Conservation (phyloP, 2,888 invertebrate genomes). For the Timema podura region DNA sequence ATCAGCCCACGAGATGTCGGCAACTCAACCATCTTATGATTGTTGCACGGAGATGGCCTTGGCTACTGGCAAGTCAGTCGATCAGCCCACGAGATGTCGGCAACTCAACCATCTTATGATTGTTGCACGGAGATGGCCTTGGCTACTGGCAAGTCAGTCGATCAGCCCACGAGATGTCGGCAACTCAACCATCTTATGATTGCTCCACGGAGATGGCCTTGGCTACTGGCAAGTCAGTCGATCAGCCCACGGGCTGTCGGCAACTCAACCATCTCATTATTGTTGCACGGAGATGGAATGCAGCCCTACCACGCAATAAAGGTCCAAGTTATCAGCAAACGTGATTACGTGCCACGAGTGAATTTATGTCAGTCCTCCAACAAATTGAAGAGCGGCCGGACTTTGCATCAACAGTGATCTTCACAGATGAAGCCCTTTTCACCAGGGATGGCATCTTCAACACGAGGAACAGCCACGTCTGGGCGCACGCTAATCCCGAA, state of each 20-base stretch:
- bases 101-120: too few species aligned
- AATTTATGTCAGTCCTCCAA: background rate
- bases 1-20: too few species aligned
- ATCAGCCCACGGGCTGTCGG: background rate
- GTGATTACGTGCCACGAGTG: background rate
- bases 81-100: too few species aligned
- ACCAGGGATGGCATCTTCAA: conserved; percentile 4
- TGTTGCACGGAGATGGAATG: background rate
- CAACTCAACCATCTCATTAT: background rate
- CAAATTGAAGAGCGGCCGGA: background rate
- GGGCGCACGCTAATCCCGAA: background rate
- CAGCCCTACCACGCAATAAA: background rate
- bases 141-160: too few species aligned
- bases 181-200: too few species aligned
- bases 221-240: too few species aligned
- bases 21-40: too few species aligned
- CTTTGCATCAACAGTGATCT: background rate
- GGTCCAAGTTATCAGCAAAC: background rate
- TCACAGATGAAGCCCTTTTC: background rate
- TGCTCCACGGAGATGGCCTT: too few species aligned
- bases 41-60: too few species aligned
- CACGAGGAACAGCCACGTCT: background rate
- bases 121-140: too few species aligned
- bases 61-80: too few species aligned
- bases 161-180: too few species aligned